Base-by-base conservation (phyloP, 2,888 invertebrate species). In the Drosophila mayaguana region DNA sequence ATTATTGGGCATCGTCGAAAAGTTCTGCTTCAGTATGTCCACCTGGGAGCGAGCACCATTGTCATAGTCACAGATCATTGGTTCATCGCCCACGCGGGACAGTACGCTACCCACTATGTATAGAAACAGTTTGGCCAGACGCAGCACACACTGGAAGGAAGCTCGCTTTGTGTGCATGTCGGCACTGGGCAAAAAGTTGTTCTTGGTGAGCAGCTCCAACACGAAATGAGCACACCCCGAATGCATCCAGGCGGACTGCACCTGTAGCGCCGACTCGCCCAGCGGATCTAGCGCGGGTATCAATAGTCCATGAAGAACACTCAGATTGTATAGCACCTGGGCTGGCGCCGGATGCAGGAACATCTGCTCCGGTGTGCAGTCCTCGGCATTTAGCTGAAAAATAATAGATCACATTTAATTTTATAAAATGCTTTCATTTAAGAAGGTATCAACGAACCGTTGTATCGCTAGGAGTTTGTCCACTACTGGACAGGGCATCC, bases 281-380 rank as follows among this genome's bases (percentile, higher is more conserved):
- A 96, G 94, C 2, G 97, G 96, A 86, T 97, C 97, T 11, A 95
- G 93, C 9, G 98, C 97, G 16, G 99, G 99, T 96, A 99, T 97
- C 75, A 99, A 94, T 92, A 98, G 94, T 73, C 97, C 96, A 93
- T 98, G 98, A 72, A 98, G 94, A 55, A 98, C 97, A 93, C 96
- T 96, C 76, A 96, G 93, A 92, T 96, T 95, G 89, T 96, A 96
- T 62, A 96, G 94, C 89, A 97, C 96, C 93, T 95, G 95, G 43
- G 96, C 96, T 18, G 96, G 95, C 51, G 96, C 95, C 14, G 95
- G 94, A 81, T 95, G 95, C 90, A 96, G 95, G 92, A 96, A 96
- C 91, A 95, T 93, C 79, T 93, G 93, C 81, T 95, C 95, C 63
- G 95, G 94, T 16, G 94, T 91, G 62, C 91, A 91, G 45, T 86